Conservation (phyloP, 2,113 vertebrate genomes). For the Hiodon alosoides region DNA sequence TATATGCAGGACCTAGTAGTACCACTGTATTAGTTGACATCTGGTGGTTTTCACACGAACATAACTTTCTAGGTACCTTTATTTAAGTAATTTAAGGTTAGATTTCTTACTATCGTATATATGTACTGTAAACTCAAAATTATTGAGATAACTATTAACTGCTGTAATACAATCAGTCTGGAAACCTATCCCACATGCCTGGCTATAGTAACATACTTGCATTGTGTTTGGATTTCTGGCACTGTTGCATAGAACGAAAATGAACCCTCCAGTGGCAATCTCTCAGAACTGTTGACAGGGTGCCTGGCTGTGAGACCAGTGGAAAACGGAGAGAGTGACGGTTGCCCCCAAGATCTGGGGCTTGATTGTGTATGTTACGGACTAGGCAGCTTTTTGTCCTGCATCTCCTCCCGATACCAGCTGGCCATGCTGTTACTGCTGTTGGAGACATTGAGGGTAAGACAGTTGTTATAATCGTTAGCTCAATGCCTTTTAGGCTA, state of each 20-base stretch:
- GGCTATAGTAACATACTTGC: neutral
- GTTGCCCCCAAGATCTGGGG: too few relatives aligned
- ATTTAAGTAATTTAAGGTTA: too few relatives aligned
- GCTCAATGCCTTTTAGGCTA: neutral
- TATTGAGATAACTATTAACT: neutral
- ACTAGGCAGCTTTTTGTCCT: constrained; percentile 75
- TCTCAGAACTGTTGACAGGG: constrained; percentile 41
- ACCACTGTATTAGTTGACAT: too few relatives aligned
- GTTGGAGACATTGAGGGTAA: constrained; percentile 73
- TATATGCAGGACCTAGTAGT: too few relatives aligned
- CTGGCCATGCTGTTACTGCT: constrained; percentile 81
- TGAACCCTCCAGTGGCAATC: neutral
- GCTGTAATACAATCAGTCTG: neutral
- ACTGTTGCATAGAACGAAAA: constrained; percentile 3
- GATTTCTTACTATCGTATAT: neutral
- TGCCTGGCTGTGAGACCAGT: constrained; percentile 5
- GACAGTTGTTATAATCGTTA: neutral
- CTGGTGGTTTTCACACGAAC: too few relatives aligned
- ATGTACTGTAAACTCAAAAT: neutral
- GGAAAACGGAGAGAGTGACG: neutral
- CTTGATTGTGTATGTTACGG: constrained; percentile 79
- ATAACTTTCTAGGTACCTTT: too few relatives aligned
- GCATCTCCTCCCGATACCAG: constrained; percentile 68
- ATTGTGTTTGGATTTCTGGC: neutral
- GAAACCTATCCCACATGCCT: neutral